Base-by-base conservation (phyloP, 2,113 vertebrate genomes). In the Antechinus stuartii region DNA sequence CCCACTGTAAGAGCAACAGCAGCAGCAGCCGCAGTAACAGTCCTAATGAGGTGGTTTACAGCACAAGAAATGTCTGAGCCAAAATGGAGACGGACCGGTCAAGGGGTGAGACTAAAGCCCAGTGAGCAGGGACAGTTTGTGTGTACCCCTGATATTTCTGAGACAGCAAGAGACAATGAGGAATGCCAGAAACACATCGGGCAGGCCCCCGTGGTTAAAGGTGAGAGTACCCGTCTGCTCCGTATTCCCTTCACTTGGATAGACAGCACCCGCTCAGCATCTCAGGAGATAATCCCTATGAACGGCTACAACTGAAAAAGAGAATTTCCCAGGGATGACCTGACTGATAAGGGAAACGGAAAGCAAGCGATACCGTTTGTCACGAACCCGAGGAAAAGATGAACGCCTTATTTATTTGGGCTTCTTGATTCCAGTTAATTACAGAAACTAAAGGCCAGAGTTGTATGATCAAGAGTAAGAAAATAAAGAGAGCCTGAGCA, bases 351-450 rank as follows among this genome's bases (percentile, higher is more conserved):
- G n/a, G n/a, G 6, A 84, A 6, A 84, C 22, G n/a, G 68, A 42
- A 42, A 84, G 19, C 8, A 42, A n/a, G 68, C 68, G 1, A 42
- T 0, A 42, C n/a, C 0, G 6, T 84, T 42, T n/a, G 68, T 84
- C 68, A 42, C 16, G 2, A 84, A 22, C 0, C 35, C 92, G 94
- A 26, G 92, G 30, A 96, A 27, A 92, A 94, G 95, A 95, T 49
- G 47, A 49, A 54, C 91, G 90, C 95, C 27, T 55, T 92, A 89
- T 91, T 96, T 93, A 94, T 91, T 96, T 93, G 42, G 22, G 90
- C 94, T 96, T n/a, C 55, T 91, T 95, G 52, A 95, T 89, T 97
- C 68, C 91, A 84, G 92, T 96, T 93, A 96, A 42, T 92, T 10
- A 90, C 50, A 90, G 10, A 49, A 30, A 7, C 1, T 92, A 90